Evolutionary conservation across 2,797 vertebrate genomes (phyloP).

Genomic region (Peromyscus attwateri): DNA sequence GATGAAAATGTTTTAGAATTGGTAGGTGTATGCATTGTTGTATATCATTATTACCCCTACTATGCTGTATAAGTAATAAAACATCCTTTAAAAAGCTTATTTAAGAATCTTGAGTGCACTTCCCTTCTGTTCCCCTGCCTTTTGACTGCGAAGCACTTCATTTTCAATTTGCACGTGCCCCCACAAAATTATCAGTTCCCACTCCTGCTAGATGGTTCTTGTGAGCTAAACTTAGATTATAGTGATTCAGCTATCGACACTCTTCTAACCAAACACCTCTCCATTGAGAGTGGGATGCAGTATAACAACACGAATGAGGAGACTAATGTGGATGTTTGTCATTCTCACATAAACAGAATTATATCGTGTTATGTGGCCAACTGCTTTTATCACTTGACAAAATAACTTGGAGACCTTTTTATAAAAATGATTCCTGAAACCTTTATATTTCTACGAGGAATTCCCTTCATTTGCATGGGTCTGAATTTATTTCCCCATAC

Average conservation of each 20-base stretch:
- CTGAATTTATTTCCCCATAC: not conserved
- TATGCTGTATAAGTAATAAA: constrained; percentile 35
- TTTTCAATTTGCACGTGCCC: constrained; percentile 48
- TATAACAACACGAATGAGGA: constrained; percentile 38
- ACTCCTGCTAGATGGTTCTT: not conserved
- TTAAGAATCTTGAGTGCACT: constrained; percentile 21
- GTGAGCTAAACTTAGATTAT: not conserved
- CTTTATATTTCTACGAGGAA: constrained; percentile 17
- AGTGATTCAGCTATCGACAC: not conserved
- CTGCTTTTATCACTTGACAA: constrained; percentile 50
- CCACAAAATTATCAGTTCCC: constrained; percentile 4
- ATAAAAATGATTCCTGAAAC: not conserved
- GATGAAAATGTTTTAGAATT: constrained; percentile 1
- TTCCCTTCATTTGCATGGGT: constrained; percentile 21
- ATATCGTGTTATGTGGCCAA: not conserved
- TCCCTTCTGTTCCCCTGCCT: not conserved
- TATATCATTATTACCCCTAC: not conserved
- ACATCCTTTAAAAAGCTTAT: constrained; percentile 39
- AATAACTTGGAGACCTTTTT: constrained; percentile 31
- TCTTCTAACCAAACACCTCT: constrained; percentile 52
- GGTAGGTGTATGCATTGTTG: not conserved
- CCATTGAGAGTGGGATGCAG: not conserved
- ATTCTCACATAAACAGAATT: constrained; percentile 37
- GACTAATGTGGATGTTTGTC: not conserved
- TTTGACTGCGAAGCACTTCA: constrained; percentile 25